A percentile compares a stretch with the other conserved stretches of the same genome.
Evolutionary conservation across 2,113 vertebrate species (phyloP).

Genomic region (Spilogale gracilis): DNA sequence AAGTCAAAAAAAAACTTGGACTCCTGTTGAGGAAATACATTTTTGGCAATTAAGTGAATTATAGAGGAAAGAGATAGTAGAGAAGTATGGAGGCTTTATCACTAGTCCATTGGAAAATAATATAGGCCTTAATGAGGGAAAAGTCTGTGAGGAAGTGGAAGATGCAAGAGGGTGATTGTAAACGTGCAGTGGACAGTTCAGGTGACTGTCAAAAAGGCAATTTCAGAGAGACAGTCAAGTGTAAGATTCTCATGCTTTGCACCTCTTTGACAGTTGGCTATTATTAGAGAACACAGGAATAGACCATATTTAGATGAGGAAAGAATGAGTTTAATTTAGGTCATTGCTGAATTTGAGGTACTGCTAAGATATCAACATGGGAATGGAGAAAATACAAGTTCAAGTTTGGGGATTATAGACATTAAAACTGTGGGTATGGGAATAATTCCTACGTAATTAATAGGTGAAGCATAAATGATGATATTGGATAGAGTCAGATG

Average conservation of each 20-base stretch:
- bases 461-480: not conserved
- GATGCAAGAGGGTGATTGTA: not conserved
- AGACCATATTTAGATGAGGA: not conserved
- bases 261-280: not conserved
- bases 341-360: conserved; percentile 33
- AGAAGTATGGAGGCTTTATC: not conserved
- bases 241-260: not conserved
- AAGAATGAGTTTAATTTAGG: not conserved
- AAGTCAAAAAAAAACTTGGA: conserved; percentile 26
- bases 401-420: not conserved
- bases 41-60: not conserved
- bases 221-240: not conserved
- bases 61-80: not conserved
- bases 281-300: not conserved
- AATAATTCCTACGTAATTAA: conserved; percentile 26
- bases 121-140: conserved; percentile 2
- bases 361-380: not conserved
- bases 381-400: conserved; percentile 32
- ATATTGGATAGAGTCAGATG: not conserved
- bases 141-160: not conserved
- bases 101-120: not conserved
- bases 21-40: not conserved
- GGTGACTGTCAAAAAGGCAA: not conserved
- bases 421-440: not conserved
- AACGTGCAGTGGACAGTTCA: not conserved